Evolutionary conservation across 2,888 invertebrate genomes (phyloP), one percentile per base, ranked within the genome.

Genomic region (Acrobasis suavella): DNA sequence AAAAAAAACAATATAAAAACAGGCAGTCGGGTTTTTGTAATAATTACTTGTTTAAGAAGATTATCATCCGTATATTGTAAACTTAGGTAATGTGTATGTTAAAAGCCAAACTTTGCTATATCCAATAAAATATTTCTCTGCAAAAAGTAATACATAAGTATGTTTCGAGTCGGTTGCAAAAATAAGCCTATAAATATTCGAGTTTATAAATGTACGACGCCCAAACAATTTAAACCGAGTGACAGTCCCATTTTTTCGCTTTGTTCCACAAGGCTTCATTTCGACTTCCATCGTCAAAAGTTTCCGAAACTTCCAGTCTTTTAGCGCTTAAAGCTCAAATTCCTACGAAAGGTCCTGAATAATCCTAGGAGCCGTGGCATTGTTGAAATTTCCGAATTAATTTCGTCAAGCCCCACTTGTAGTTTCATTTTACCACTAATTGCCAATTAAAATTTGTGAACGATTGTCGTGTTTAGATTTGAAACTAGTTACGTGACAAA

Each of bases 401-500:
- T 55, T 55, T 39, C 15, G 54, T n/a, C 55, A 38, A 15, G 37
- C 15, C 9, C 16, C 15, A 15, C 10, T 38, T 39, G 37, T 39
- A 55, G 39, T 55, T 55, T 38, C 16, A 16, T 39, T 39, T 32
- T n/a, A 37, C 38, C 10, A 15, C 55, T 39, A 55, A 55, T 55
- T 55, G 55, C 16, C 55, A 55, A 55, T 55, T 55, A 55, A 55
- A 55, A 38, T 55, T 39, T 55, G 39, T 55, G 39, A 9, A 55
- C 39, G 38, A 39, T 39, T 55, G 55, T 55, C 39, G 16, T 15
- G 55, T 55, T 55, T 39, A 54, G 54, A 37, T 54, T 55, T 16
- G 10, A 37, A n/a, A 52, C 32, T 52, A 52, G 52, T 32, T 52
- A 52, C 14, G 52, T 52, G 32, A n/a, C n/a, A 52, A 52, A 52